These are phyloP conservation scores for Scytalopus superciliaris DNA, from an alignment of 2,113 vertebrate species.

Conservation along the genomic window DNA sequence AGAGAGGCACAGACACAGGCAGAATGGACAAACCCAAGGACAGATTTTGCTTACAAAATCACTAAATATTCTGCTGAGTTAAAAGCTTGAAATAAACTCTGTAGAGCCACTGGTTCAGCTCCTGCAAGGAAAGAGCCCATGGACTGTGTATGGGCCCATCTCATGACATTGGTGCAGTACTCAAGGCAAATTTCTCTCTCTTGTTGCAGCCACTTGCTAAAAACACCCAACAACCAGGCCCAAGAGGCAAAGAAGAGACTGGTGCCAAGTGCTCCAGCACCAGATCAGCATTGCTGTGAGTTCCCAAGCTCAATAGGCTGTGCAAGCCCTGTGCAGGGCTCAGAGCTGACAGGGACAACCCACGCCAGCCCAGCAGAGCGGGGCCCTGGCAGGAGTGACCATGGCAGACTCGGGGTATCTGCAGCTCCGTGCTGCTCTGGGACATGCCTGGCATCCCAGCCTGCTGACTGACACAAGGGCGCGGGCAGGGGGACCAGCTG, in stretches of 20 bases:
- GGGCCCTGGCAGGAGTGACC: background rate
- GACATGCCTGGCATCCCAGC: background rate
- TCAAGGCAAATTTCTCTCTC: background rate
- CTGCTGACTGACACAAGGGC: background rate
- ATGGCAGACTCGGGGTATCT: background rate
- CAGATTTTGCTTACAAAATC: background rate
- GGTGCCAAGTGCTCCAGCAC: background rate
- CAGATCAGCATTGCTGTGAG: background rate
- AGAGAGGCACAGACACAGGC: background rate
- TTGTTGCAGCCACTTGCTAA: background rate
- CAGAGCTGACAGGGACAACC: background rate
- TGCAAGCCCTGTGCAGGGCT: background rate
- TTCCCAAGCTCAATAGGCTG: background rate
- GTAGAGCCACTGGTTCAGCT: background rate
- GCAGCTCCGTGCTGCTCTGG: background rate
- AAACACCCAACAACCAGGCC: background rate
- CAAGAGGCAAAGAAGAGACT: background rate
- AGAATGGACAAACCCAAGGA: background rate
- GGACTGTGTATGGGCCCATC: background rate
- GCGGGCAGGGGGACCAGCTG: background rate
- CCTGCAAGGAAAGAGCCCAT: background rate
- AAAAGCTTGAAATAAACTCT: background rate
- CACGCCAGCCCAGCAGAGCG: fast-evolving
- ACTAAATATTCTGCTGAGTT: background rate
- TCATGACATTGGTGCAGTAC: background rate